phyloP scores from a whole-genome alignment of 1,140 invertebrate genomes.

The Drosophila kohkoa region DNA sequence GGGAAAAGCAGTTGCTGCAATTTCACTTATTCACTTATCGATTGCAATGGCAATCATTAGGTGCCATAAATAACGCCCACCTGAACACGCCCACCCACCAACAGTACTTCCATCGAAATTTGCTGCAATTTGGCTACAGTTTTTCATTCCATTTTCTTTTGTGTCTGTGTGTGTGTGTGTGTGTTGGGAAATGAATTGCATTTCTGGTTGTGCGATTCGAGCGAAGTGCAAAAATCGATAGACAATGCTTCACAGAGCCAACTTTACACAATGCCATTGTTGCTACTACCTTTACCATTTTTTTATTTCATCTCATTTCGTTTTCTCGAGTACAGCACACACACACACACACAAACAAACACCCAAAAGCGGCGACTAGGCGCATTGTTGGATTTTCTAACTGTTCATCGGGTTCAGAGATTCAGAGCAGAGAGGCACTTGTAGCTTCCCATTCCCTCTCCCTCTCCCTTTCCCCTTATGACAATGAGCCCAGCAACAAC shows the following conservation, averaged over 20 bases:
- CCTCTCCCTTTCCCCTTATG: constrained; percentile 31
- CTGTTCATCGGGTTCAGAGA: constrained; percentile 41
- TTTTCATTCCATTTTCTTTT: constrained; percentile 28
- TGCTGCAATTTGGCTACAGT: constrained; percentile 48
- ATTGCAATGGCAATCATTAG: constrained; percentile 58
- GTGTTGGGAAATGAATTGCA: constrained; percentile 72
- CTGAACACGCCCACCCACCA: constrained; percentile 29
- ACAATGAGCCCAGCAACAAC: constrained; percentile 30
- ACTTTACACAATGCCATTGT: constrained; percentile 44
- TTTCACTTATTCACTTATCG: constrained; percentile 57
- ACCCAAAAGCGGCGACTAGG: constrained; percentile 1
- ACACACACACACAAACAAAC: constrained; percentile 12
- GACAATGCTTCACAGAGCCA: constrained; percentile 55
- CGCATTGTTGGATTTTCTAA: constrained; percentile 49
- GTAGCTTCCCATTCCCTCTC: constrained; percentile 41
- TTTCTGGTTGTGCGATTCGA: constrained; percentile 63
- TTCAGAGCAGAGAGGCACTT: constrained; percentile 40
- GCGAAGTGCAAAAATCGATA: constrained; percentile 75
- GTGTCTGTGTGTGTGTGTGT: constrained; percentile 20
- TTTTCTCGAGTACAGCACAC: constrained; percentile 42
- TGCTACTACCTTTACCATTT: constrained; percentile 41
- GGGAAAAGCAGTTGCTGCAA: neutral
- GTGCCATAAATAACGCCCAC: constrained; percentile 71
- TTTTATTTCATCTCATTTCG: constrained; percentile 41
- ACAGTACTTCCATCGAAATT: constrained; percentile 48